Percentiles rank a stretch among this genome's conserved stretches.
Conservation (phyloP, 2,888 invertebrate species). For the Trichogramma dendrolimi region DNA sequence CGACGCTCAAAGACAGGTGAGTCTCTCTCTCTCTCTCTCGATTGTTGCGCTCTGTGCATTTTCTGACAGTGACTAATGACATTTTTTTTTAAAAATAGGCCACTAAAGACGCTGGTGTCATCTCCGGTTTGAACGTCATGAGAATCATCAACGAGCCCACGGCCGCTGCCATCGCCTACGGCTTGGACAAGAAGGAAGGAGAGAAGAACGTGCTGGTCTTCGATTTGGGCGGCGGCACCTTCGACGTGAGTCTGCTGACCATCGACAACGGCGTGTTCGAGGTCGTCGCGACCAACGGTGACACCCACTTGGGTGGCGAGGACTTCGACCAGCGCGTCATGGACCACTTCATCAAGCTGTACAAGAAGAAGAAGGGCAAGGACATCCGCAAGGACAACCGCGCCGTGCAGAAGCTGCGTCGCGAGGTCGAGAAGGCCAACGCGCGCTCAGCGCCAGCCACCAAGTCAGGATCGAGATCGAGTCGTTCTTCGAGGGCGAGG, state of each 20-base stretch:
- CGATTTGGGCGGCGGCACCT: slow-evolving; percentile 98
- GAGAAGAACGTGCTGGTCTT: slow-evolving; percentile 98
- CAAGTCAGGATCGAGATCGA: slow-evolving; percentile 98
- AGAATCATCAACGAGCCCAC: slow-evolving; percentile 98
- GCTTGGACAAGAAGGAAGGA: slow-evolving; percentile 92
- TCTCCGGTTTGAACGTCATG: slow-evolving; percentile 88
- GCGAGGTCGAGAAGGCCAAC: slow-evolving; percentile 97
- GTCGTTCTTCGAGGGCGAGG: slow-evolving; percentile 96
- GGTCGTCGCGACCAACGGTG: slow-evolving; percentile 86
- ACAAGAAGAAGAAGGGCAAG: slow-evolving; percentile 98
- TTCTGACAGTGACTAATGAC: not conserved
- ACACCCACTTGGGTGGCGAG: slow-evolving; percentile 97
- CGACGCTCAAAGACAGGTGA: slow-evolving; percentile 86
- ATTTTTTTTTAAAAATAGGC: slow-evolving; percentile 58
- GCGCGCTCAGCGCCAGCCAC: slow-evolving; percentile 89
- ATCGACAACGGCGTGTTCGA: slow-evolving; percentile 99
- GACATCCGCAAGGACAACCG: slow-evolving; percentile 92
- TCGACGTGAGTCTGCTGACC: slow-evolving; percentile 95
- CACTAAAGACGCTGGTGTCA: slow-evolving; percentile 96
- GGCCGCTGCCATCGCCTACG: slow-evolving; percentile 95
- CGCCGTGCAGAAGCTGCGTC: slow-evolving; percentile 91
- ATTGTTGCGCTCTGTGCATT: not conserved
- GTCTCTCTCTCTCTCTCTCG: not conserved
- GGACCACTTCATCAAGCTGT: slow-evolving; percentile 98
- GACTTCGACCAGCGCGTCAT: slow-evolving; percentile 98